A percentile compares a stretch with the other conserved stretches of the same genome.
Evolutionary conservation across 2,113 vertebrate species (phyloP).

Genomic region (Psittacula cyanocephala): DNA sequence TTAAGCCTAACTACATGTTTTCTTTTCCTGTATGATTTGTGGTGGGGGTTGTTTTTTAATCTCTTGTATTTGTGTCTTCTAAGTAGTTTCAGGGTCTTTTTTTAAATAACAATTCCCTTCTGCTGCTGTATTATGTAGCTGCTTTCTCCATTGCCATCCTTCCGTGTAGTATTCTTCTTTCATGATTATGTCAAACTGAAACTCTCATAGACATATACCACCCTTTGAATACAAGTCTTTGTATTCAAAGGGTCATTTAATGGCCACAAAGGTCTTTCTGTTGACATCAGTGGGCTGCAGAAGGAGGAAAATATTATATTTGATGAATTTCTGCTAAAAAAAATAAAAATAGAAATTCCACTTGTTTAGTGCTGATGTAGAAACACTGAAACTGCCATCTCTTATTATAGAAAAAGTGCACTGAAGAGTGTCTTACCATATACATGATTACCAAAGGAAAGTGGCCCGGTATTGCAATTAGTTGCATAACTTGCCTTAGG

Average conservation of each 20-base stretch:
- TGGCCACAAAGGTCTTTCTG: background rate
- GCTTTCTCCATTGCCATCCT: background rate
- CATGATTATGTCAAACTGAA: background rate
- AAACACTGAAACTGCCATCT: background rate
- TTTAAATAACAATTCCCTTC: background rate
- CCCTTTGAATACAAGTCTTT: background rate
- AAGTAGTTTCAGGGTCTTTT: background rate
- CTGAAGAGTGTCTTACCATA: background rate
- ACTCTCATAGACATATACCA: background rate
- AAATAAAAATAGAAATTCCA: background rate
- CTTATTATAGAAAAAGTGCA: background rate
- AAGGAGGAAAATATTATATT: background rate
- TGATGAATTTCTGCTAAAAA: background rate
- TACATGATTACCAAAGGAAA: background rate
- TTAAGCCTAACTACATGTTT: background rate
- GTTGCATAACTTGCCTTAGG: background rate
- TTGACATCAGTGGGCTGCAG: background rate
- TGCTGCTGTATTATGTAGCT: background rate
- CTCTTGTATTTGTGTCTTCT: background rate
- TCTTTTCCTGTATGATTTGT: background rate
- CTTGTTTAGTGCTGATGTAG: background rate
- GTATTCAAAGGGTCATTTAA: background rate
- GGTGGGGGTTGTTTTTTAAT: fast-evolving
- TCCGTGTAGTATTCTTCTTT: background rate
- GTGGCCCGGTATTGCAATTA: background rate